These are phyloP conservation scores for Lates calcarifer DNA, from an alignment of 2,113 vertebrate species.

Conservation along the genomic window DNA sequence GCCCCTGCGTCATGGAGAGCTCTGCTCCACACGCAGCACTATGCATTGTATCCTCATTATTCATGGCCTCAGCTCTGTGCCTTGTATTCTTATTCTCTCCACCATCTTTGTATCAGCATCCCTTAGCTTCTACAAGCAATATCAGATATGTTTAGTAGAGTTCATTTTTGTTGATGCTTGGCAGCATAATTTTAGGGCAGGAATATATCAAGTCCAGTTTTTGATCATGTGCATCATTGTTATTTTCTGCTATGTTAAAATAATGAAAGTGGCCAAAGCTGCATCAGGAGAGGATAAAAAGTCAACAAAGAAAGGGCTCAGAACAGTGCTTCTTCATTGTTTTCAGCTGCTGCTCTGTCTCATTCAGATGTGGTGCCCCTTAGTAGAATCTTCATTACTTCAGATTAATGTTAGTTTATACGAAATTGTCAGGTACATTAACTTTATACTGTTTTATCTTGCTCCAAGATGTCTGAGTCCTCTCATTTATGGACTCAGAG, in stretches of 20 bases:
- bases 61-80: neutral
- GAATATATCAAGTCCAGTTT: conserved; percentile 48
- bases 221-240: conserved; percentile 55
- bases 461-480: too few relatives aligned
- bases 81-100: conserved; percentile 17
- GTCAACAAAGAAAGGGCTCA: too few relatives aligned
- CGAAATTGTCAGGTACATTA: too few relatives aligned
- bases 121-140: conserved; percentile 1
- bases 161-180: conserved; percentile 36
- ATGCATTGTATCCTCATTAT: conserved; percentile 54
- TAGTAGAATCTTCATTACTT: too few relatives aligned
- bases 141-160: conserved; percentile 11
- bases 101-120: conserved; percentile 10
- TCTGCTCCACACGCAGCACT: conserved; percentile 47
- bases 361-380: too few relatives aligned
- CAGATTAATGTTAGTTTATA: too few relatives aligned
- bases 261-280: too few relatives aligned
- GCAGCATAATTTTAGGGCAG: conserved; percentile 53
- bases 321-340: too few relatives aligned
- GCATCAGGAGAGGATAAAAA: too few relatives aligned
- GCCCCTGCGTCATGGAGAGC: conserved; percentile 60
- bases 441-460: too few relatives aligned
- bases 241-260: conserved; percentile 61
- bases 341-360: too few relatives aligned
- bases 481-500: too few relatives aligned